Percentiles rank a stretch among this genome's conserved stretches.
Evolutionary conservation across 2,888 invertebrate genomes (phyloP).

Genomic region (Habroteleia sp.): DNA sequence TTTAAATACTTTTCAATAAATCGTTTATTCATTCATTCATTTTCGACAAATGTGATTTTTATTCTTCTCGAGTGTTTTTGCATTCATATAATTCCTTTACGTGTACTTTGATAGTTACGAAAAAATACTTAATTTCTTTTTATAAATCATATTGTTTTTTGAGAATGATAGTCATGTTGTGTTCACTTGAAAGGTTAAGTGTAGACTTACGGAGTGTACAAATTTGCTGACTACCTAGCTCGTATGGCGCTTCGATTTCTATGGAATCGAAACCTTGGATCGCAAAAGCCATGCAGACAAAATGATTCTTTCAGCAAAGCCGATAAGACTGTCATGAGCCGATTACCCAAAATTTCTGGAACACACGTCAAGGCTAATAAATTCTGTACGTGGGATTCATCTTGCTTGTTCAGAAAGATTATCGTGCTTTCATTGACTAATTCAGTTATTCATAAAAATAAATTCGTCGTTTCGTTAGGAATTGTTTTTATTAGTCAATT

Average conservation of each 20-base stretch:
- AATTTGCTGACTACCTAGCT: slow-evolving; percentile 26
- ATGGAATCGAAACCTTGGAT: slow-evolving; percentile 51
- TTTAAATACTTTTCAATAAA: too few species aligned
- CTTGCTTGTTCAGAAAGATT: slow-evolving; percentile 19
- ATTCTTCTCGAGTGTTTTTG: slow-evolving; percentile 26
- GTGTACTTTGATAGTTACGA: slow-evolving; percentile 15
- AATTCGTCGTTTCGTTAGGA: too few species aligned
- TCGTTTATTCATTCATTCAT: too few species aligned
- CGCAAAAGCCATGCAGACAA: slow-evolving; percentile 35
- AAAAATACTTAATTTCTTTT: slow-evolving; percentile 21
- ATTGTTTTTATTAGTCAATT: too few species aligned
- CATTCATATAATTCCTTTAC: slow-evolving; percentile 18
- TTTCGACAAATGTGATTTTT: slow-evolving; percentile 8
- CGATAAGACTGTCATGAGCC: slow-evolving; percentile 45
- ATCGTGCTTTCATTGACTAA: slow-evolving; percentile 27
- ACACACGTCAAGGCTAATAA: slow-evolving; percentile 52
- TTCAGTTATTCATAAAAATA: slow-evolving; percentile 6
- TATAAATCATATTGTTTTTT: slow-evolving; percentile 28
- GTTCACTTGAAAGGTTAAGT: slow-evolving; percentile 39
- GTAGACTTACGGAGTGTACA: slow-evolving; percentile 35
- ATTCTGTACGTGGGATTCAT: slow-evolving; percentile 30
- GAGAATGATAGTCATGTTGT: slow-evolving; percentile 14
- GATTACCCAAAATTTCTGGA: slow-evolving; percentile 47
- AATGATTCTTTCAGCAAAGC: slow-evolving; percentile 40
- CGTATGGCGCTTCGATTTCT: slow-evolving; percentile 49